A percentile compares a stretch with the other conserved stretches of the same genome.
phyloP scores from a whole-genome alignment of 2,888 invertebrate species.

The Oegoconia quadripuncta region DNA sequence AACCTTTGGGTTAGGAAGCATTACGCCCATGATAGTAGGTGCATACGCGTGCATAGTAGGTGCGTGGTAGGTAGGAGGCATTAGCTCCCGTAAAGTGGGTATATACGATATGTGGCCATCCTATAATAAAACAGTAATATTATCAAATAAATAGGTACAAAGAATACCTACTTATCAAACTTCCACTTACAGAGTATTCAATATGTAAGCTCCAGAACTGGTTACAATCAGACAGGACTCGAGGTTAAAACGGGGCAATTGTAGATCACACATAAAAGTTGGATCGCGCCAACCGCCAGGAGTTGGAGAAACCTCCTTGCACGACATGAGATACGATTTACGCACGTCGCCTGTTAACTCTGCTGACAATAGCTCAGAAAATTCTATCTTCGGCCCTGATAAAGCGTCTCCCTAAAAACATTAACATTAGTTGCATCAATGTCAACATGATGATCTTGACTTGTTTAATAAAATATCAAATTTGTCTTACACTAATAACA shows the following conservation, averaged over 20 bases:
- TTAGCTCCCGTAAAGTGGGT: no score
- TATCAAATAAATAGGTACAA: no score
- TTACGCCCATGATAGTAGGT: no score
- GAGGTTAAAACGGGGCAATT: constrained; percentile 60
- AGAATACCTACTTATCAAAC: no score
- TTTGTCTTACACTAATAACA: constrained; percentile 51
- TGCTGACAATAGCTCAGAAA: constrained; percentile 60
- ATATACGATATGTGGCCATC: no score
- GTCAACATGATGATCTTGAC: not conserved
- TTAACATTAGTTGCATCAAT: no score
- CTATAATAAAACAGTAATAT: no score
- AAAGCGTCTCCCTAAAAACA: constrained; percentile 51
- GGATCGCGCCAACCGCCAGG: constrained; percentile 59
- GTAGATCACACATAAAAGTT: constrained; percentile 65
- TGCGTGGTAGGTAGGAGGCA: no score
- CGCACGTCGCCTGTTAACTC: constrained; percentile 60
- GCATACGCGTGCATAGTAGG: no score
- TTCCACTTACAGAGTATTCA: constrained; percentile 68
- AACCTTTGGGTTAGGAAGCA: no score
- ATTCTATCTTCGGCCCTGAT: constrained; percentile 53
- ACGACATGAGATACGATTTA: constrained; percentile 55
- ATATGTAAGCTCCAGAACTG: constrained; percentile 72
- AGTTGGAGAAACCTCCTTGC: constrained; percentile 41
- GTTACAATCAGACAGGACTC: constrained; percentile 79
- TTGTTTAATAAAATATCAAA: not conserved